A percentile compares a stretch with the other conserved stretches of the same genome.
Evolutionary conservation across 2,888 invertebrate genomes (phyloP).

Genomic region (Tenodera sinensis): DNA sequence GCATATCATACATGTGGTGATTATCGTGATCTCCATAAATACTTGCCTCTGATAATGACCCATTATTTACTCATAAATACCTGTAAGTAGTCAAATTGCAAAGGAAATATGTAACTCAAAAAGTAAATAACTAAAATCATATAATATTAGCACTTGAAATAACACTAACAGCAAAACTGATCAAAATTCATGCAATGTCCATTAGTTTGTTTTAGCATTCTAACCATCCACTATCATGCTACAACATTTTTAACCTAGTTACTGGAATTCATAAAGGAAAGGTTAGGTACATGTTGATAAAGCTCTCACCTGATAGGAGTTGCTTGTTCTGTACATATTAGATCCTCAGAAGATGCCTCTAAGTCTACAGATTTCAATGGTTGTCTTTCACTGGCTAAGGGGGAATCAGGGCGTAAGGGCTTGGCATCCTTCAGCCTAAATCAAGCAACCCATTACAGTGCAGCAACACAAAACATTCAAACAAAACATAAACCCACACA

Average conservation of each 20-base stretch:
- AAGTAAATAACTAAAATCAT: no score
- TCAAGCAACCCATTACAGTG: conserved; percentile 14
- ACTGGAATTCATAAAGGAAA: not conserved
- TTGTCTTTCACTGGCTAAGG: not conserved
- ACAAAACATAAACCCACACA: not conserved
- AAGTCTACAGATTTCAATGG: not conserved
- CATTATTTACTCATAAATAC: no score
- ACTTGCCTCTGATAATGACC: no score
- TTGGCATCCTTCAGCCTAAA: conserved; percentile 2
- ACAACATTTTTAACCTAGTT: not conserved
- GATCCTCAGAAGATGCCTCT: not conserved
- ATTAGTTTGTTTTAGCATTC: not conserved
- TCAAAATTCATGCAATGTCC: not conserved
- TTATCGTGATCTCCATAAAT: no score
- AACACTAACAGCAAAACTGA: not conserved
- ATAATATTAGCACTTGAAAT: no score
- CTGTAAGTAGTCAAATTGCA: no score
- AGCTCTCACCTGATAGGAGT: not conserved
- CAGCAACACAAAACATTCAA: not conserved
- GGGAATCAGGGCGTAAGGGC: not conserved
- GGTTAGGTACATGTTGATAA: not conserved
- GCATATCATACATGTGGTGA: no score
- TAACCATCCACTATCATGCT: not conserved
- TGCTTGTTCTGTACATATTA: not conserved
- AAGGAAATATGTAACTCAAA: no score